phyloP scores from a whole-genome alignment of 23 tunicate species.

The Ascidia mentula region DNA sequence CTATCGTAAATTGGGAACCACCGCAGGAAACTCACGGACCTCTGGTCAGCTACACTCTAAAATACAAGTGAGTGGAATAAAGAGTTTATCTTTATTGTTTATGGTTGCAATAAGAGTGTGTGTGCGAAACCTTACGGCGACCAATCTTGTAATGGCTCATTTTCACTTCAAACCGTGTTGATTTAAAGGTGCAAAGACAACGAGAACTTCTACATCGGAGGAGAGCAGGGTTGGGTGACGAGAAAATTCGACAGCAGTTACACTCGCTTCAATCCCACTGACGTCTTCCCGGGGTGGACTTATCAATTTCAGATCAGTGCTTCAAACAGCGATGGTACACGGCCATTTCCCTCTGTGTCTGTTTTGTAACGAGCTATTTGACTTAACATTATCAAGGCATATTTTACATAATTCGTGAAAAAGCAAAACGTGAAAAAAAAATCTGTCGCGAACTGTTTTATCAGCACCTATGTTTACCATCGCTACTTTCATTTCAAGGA shows the following conservation, averaged over 20 bases:
- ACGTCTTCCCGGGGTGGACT: constrained; percentile 83
- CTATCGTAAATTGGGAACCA: constrained; percentile 42
- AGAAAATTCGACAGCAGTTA: constrained; percentile 30
- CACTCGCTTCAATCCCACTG: constrained; percentile 35
- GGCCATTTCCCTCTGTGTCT: too few relatives aligned
- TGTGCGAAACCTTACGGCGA: too few relatives aligned
- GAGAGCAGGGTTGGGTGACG: constrained; percentile 21
- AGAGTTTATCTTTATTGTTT: background rate
- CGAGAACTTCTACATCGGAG: background rate
- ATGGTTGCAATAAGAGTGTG: too few relatives aligned
- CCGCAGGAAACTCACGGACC: constrained; percentile 38
- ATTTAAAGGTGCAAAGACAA: background rate
- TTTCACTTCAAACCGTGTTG: too few relatives aligned
- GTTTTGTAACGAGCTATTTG: too few relatives aligned
- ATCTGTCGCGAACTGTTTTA: background rate
- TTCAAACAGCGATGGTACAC: constrained; percentile 65
- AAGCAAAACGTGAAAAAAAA: background rate
- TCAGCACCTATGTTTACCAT: too few relatives aligned
- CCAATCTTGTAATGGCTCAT: too few relatives aligned
- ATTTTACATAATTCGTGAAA: too few relatives aligned
- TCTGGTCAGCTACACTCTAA: constrained; percentile 34
- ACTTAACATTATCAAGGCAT: too few relatives aligned
- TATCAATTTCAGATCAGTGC: constrained; percentile 64
- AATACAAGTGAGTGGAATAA: constrained; percentile 57
- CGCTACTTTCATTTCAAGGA: too few relatives aligned